These are phyloP conservation scores for Cnemophilus loriae DNA, from an alignment of 2,113 vertebrate genomes.

Conservation along the genomic window DNA sequence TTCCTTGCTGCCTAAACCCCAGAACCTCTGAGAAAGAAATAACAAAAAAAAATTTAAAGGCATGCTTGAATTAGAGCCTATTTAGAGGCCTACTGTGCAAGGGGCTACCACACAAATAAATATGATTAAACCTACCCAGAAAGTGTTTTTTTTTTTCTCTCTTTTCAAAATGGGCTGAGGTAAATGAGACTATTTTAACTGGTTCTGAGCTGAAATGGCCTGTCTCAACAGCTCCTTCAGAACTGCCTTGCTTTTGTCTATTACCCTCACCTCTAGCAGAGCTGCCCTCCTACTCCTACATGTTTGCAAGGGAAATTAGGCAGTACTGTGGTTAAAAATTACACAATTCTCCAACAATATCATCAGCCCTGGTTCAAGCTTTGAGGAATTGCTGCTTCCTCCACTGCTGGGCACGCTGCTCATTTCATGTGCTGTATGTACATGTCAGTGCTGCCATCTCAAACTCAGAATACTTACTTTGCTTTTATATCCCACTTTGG, in stretches of 20 bases:
- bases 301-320: background rate
- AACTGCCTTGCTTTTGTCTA: background rate
- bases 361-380: background rate
- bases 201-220: background rate
- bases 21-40: background rate
- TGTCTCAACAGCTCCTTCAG: background rate
- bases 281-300: background rate
- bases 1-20: background rate
- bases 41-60: background rate
- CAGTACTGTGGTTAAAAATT: background rate
- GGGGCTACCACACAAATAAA: background rate
- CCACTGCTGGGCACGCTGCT: background rate
- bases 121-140: background rate
- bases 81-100: background rate
- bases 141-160: background rate
- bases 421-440: rapidly evolving
- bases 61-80: background rate
- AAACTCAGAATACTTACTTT: background rate
- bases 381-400: background rate
- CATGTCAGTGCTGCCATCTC: background rate
- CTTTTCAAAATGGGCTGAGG: background rate
- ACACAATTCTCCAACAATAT: background rate
- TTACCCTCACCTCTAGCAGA: background rate
- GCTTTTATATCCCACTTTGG: background rate
- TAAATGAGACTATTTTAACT: background rate